phyloP scores from a whole-genome alignment of 1,140 invertebrate genomes.

The Agraylea sexmaculata region DNA sequence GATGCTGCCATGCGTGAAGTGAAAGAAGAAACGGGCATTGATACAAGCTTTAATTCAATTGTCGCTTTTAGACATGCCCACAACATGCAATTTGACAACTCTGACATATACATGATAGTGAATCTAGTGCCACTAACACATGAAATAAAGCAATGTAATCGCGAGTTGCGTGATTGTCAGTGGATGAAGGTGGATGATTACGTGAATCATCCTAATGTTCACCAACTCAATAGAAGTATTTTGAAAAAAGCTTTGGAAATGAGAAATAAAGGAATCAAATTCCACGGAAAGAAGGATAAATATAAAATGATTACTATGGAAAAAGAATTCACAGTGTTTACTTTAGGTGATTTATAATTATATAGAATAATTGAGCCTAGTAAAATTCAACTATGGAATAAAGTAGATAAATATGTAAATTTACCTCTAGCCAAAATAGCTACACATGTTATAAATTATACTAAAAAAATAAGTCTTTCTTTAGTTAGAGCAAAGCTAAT shows the following conservation, averaged over 20 bases:
- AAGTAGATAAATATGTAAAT: too few relatives aligned
- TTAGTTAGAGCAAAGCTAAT: too few relatives aligned
- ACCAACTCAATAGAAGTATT: conserved; percentile 58
- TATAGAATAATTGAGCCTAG: background rate
- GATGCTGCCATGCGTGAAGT: conserved; percentile 76
- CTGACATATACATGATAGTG: conserved; percentile 73
- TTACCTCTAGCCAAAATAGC: too few relatives aligned
- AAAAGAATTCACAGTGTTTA: conserved; percentile 19
- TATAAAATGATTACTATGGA: conserved; percentile 17
- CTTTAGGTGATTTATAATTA: conserved; percentile 8
- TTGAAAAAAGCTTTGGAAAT: conserved; percentile 54
- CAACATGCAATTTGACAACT: conserved; percentile 59
- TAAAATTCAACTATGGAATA: background rate
- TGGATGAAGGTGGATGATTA: conserved; percentile 81
- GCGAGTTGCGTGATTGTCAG: conserved; percentile 61
- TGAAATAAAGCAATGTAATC: conserved; percentile 53
- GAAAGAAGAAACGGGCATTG: conserved; percentile 77
- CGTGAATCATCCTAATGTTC: conserved; percentile 55
- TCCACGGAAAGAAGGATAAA: conserved; percentile 39
- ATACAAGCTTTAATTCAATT: conserved; percentile 60
- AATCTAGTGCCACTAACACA: conserved; percentile 53
- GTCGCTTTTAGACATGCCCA: conserved; percentile 67
- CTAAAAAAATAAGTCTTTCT: too few relatives aligned
- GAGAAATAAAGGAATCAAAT: conserved; percentile 43
- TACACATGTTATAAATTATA: too few relatives aligned